Percentiles rank a stretch among this genome's conserved stretches.
Evolutionary conservation across 1,140 invertebrate genomes (phyloP).

Genomic region (Caenorhabditis brenneri): DNA sequence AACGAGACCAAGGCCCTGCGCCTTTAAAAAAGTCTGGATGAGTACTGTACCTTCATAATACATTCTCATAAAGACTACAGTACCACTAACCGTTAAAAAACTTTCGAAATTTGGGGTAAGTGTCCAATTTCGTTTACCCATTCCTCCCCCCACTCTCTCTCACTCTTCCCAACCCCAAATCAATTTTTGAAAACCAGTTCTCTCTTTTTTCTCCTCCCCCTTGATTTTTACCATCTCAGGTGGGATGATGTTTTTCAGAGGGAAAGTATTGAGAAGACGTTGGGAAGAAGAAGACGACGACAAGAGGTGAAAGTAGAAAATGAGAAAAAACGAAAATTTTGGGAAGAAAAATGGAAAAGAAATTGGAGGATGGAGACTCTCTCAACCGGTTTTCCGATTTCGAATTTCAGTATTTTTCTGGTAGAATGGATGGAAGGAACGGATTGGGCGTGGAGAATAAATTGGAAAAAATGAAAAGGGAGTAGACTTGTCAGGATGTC

Average conservation of each 20-base stretch:
- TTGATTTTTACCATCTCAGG: neutral
- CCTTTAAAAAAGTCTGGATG: too few species aligned
- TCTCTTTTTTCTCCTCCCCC: too few species aligned
- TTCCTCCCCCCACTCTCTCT: neutral
- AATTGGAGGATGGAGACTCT: too few species aligned
- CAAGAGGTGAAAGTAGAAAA: neutral
- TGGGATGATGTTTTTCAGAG: neutral
- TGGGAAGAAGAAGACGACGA: too few species aligned
- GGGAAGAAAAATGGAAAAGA: neutral
- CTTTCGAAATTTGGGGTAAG: neutral
- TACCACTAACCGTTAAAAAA: too few species aligned
- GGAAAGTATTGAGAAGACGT: neutral
- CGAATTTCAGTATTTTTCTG: neutral
- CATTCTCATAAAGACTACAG: too few species aligned
- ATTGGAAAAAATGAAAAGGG: neutral
- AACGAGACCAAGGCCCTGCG: too few species aligned
- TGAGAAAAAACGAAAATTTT: too few species aligned
- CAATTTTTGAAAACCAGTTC: conserved; percentile 38
- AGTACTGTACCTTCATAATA: too few species aligned
- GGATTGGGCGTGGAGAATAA: neutral
- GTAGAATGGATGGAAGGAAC: neutral
- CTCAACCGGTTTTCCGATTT: too few species aligned
- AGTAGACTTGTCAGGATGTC: neutral
- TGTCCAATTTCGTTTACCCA: neutral
- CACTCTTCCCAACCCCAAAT: neutral